A percentile compares a stretch with the other conserved stretches of the same genome.
Evolutionary conservation across 2,797 vertebrate species (phyloP).

Genomic region (Eutrigla gurnardus): DNA sequence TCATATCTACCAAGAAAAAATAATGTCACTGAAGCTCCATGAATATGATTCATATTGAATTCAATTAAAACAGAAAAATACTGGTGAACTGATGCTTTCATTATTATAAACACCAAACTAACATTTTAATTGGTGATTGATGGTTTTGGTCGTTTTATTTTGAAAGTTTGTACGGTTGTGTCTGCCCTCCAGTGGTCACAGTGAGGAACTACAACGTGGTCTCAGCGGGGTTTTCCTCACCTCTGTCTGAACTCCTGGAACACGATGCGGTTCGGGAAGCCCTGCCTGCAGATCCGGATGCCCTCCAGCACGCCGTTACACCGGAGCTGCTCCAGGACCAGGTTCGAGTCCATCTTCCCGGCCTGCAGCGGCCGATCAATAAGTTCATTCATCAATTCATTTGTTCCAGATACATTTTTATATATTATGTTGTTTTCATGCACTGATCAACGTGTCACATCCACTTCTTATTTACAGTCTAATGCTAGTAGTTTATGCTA

Average conservation of each 20-base stretch:
- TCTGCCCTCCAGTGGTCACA: not conserved
- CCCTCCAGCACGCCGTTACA: conserved; percentile 97
- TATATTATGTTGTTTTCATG: too few species aligned
- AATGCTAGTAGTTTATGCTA: too few species aligned
- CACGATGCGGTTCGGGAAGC: conserved; percentile 96
- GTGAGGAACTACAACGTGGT: not conserved
- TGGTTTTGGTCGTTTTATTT: not conserved
- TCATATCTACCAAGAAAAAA: conserved; percentile 86
- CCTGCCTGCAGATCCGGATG: conserved; percentile 95
- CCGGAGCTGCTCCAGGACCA: conserved; percentile 95
- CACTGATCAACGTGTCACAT: too few species aligned
- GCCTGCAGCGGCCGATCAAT: conserved; percentile 78
- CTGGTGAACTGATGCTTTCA: not conserved
- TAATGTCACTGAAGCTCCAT: not conserved
- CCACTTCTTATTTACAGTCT: too few species aligned
- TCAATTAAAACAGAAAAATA: not conserved
- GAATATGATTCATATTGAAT: not conserved
- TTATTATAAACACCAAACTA: not conserved
- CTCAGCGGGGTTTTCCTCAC: conserved; percentile 69
- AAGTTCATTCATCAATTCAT: too few species aligned
- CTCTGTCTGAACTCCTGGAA: conserved; percentile 98
- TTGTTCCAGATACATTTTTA: too few species aligned
- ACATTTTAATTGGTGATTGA: not conserved
- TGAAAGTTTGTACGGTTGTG: conserved; percentile 1
- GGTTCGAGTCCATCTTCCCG: conserved; percentile 92